Evolutionary conservation across 2,888 invertebrate species (phyloP), one percentile per base, ranked within the genome.

Genomic region (Fissipunctia ypsillon): DNA sequence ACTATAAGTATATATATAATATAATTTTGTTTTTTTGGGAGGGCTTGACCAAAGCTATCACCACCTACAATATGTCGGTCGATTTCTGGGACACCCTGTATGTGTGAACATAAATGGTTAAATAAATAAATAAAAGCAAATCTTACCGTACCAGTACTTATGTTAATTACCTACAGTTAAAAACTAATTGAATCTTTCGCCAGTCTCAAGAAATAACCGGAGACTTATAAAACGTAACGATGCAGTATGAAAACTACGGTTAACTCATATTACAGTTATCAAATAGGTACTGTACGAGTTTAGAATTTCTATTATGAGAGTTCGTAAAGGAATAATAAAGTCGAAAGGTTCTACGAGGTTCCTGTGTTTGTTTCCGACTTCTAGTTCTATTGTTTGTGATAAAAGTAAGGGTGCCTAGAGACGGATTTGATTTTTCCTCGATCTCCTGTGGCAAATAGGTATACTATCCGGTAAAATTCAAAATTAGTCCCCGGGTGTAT

Each of bases 251-350:
- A 80, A 84, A 73, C 84, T 76, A 67, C 19, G n/a, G 67, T 68
- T 50, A 80, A 80, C 73, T 80, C 57, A 45, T 54, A 72, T 76
- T 72, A 57, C 5, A 70, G 65, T 72, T 72, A 69, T 69, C 54
- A 78, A 83, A 50, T 61, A 60, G 57, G 50, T 57, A 7, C 12
- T 12, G 38, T 50, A 50, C 41, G 12, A 71, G 81, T 77, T 77
- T 77, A 76, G 76, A 84, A 80, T 81, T 84, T 69, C 84, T 74
- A 64, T 68, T 69, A 80, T 50, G 70, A 57, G 64, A 76, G n/a
- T 73, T 76, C 43, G 48, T 73, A 72, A 69, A 77, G 82, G 57
- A 69, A 81, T 52, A 65, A 65, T 45, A 63, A 64, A 71, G 63
- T 65, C 48, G 50, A 78, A 78, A 69, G 79, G 70, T 81, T 69